Evolutionary conservation across 2,113 vertebrate genomes (phyloP).

Genomic region (Apistogramma diplotaenia): DNA sequence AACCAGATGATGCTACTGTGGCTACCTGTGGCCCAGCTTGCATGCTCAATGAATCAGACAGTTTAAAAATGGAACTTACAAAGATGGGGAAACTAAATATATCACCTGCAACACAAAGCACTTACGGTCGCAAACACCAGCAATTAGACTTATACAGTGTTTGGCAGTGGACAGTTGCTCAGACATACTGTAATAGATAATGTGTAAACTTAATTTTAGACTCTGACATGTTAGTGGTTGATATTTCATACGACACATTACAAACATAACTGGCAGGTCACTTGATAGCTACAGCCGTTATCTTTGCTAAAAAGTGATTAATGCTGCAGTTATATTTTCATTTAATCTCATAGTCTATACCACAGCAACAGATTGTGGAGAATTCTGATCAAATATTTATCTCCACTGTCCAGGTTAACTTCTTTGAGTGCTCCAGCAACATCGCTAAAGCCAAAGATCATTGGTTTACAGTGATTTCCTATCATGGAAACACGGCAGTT

Average conservation of each 20-base stretch:
- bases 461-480: not conserved
- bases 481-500: not conserved
- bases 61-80: not conserved
- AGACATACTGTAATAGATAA: not conserved
- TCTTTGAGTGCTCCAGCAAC: not conserved
- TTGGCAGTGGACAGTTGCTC: not conserved
- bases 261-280: not conserved
- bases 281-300: not conserved
- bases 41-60: not conserved
- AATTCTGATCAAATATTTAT: not conserved
- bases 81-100: not conserved
- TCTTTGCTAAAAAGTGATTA: not conserved
- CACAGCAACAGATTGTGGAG: not conserved
- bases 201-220: not conserved
- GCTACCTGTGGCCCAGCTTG: not conserved
- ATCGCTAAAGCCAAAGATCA: not conserved
- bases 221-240: not conserved
- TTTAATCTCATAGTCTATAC: not conserved
- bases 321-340: not conserved
- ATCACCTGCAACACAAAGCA: not conserved
- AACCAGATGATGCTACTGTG: not conserved
- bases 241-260: not conserved
- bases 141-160: not conserved
- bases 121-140: not conserved
- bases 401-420: not conserved